Evolutionary conservation across 1,140 invertebrate species (phyloP).

Genomic region (Drosophila setifemur): DNA sequence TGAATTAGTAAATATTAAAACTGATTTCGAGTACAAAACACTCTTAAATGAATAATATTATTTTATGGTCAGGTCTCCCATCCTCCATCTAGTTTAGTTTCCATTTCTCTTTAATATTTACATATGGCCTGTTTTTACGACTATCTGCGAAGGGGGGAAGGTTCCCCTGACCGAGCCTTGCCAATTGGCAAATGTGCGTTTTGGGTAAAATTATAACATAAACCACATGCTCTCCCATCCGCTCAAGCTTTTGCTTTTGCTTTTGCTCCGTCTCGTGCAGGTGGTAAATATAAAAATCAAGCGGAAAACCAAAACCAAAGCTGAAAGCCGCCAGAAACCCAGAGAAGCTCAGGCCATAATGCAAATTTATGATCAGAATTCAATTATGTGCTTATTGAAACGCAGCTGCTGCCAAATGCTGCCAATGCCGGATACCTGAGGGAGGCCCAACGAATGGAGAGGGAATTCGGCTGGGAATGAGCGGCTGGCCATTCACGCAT

Average conservation of each 20-base stretch:
- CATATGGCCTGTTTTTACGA: constrained; percentile 67
- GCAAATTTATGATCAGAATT: constrained; percentile 81
- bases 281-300: constrained; percentile 42
- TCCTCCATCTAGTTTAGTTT: constrained; percentile 27
- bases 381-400: constrained; percentile 81
- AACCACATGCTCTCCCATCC: constrained; percentile 60
- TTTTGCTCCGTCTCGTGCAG: constrained; percentile 5
- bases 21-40: neutral
- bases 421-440: constrained; percentile 30
- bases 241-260: neutral
- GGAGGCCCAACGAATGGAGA: neutral
- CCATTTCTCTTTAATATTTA: constrained; percentile 50
- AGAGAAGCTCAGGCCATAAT: constrained; percentile 65
- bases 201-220: constrained; percentile 78
- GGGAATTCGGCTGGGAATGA: neutral
- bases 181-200: constrained; percentile 73
- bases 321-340: constrained; percentile 63
- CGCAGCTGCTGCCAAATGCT: constrained; percentile 65
- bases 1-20: neutral
- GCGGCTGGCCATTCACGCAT: constrained; percentile 53
- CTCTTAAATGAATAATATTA: neutral
- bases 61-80: neutral
- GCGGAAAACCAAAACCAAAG: constrained; percentile 59
- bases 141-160: constrained; percentile 48
- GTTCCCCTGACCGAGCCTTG: too few relatives aligned